Evolutionary conservation across 2,888 invertebrate genomes (phyloP).

Genomic region (Ennomos erosarius): DNA sequence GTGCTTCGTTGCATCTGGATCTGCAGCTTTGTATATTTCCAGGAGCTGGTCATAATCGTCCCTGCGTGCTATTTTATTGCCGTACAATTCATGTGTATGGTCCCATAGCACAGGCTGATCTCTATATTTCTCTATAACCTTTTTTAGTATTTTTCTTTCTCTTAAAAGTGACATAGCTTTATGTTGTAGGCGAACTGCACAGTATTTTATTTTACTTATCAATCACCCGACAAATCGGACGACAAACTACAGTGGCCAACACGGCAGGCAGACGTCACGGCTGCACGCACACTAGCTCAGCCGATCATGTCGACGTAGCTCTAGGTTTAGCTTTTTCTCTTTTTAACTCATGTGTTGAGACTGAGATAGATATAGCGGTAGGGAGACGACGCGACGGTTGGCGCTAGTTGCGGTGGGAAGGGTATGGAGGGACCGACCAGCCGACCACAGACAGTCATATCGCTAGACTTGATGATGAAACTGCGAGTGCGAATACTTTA

Average conservation of each 20-base stretch:
- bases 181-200: constrained; percentile 5
- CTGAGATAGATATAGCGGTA: constrained; percentile 3
- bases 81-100: constrained; percentile 35
- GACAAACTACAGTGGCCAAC: constrained; percentile 7
- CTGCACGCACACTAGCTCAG: constrained; percentile 1
- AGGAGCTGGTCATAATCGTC: constrained; percentile 13
- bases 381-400: too few species aligned
- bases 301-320: constrained; percentile 9
- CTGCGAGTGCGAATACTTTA: too few species aligned
- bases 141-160: constrained; percentile 20
- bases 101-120: constrained; percentile 42
- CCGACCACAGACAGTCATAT: too few species aligned
- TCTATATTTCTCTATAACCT: constrained; percentile 19
- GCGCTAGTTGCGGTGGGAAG: too few species aligned
- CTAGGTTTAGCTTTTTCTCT: constrained; percentile 9
- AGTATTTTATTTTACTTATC: background rate
- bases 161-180: constrained; percentile 10
- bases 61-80: constrained; percentile 22
- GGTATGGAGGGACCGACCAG: too few species aligned
- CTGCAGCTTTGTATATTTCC: constrained; percentile 17
- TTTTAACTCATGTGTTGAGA: constrained; percentile 2
- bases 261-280: background rate
- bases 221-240: constrained; percentile 3
- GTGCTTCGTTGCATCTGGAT: constrained; percentile 3
- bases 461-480: too few species aligned